These are phyloP conservation scores for Volucella inflata DNA, from an alignment of 2,888 invertebrate genomes.

Conservation along the genomic window DNA sequence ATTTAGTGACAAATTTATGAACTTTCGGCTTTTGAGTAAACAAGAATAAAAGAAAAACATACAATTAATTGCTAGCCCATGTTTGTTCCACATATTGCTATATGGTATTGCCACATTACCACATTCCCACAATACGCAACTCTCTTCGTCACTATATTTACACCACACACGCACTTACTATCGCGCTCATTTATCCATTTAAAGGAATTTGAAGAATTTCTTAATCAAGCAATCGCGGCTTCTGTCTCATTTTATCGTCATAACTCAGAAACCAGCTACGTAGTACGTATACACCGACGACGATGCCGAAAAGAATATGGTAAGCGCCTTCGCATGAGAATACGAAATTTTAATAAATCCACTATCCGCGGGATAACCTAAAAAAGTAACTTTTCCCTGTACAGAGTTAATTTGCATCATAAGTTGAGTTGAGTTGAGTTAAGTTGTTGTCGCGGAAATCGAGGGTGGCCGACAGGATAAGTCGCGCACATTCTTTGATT, in stretches of 20 bases:
- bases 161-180: neutral
- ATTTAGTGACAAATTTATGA: slow-evolving; percentile 70
- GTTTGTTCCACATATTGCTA: slow-evolving; percentile 66
- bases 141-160: too few species aligned
- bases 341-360: slow-evolving; percentile 71
- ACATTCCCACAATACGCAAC: too few species aligned
- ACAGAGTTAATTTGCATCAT: slow-evolving; percentile 60
- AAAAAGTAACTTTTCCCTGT: slow-evolving; percentile 33
- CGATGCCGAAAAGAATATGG: slow-evolving; percentile 1
- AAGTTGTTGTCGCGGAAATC: slow-evolving; percentile 16
- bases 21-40: slow-evolving; percentile 61
- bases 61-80: slow-evolving; percentile 65
- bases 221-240: slow-evolving; percentile 61
- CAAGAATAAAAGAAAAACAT: slow-evolving; percentile 25
- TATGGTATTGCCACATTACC: neutral
- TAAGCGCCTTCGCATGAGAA: slow-evolving; percentile 58
- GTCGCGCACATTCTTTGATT: slow-evolving; percentile 60
- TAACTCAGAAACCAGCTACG: slow-evolving; percentile 25
- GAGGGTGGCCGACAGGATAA: neutral
- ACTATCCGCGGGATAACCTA: slow-evolving; percentile 17
- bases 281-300: neutral
- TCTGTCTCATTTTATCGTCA: slow-evolving; percentile 64
- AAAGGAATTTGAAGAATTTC: slow-evolving; percentile 56
- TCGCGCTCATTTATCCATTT: slow-evolving; percentile 58
- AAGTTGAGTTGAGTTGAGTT: slow-evolving; percentile 23